Evolutionary conservation across 2,797 vertebrate species (phyloP).

Genomic region (Sebastes matsubarae): DNA sequence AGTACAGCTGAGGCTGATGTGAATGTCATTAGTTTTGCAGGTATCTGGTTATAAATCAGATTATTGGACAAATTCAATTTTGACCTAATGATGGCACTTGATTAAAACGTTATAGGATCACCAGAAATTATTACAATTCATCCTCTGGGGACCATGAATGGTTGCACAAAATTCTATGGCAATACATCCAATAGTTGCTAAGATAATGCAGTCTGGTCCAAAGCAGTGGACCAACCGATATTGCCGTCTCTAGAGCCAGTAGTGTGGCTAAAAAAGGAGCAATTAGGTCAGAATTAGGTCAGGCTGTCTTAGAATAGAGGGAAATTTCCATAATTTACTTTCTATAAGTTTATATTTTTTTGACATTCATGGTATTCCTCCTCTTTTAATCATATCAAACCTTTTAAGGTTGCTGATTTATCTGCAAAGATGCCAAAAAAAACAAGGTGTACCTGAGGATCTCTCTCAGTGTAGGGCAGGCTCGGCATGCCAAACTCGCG

Average conservation of each 20-base stretch:
- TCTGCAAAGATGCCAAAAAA: slow-evolving; percentile 9
- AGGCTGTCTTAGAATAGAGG: not conserved
- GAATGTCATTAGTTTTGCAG: not conserved
- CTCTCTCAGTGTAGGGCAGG: slow-evolving; percentile 21
- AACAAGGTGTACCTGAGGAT: slow-evolving; percentile 33
- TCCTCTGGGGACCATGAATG: not conserved
- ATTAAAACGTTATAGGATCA: not conserved
- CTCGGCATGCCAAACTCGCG: slow-evolving; percentile 47
- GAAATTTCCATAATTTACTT: not conserved
- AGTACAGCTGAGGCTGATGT: not conserved
- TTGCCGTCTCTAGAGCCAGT: not conserved
- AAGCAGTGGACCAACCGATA: not conserved
- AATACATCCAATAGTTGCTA: not conserved
- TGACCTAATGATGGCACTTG: not conserved
- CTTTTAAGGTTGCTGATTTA: slow-evolving; percentile 22
- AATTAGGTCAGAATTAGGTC: not conserved
- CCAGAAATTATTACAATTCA: not conserved
- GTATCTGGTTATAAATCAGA: not conserved
- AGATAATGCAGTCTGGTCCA: not conserved
- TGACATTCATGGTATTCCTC: not conserved
- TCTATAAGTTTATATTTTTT: not conserved
- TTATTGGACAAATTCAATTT: not conserved
- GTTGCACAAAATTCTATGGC: not conserved
- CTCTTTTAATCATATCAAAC: slow-evolving; percentile 8
- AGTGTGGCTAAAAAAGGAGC: not conserved